Evolutionary conservation across 2,797 vertebrate species (phyloP), one percentile per base, ranked within the genome.

Genomic region (Syngnathus acus): DNA sequence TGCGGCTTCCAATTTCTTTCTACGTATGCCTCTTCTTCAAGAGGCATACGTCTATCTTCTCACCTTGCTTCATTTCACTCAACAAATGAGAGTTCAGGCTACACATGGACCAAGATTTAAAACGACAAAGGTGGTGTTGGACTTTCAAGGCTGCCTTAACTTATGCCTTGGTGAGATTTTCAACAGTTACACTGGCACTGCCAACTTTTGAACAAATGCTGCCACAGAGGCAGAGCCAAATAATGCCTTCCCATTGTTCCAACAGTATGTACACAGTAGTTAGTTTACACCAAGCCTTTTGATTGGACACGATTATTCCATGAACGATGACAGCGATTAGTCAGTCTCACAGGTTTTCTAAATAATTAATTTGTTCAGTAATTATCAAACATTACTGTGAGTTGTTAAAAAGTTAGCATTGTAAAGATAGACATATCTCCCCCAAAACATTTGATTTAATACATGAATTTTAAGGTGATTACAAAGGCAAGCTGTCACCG

Each of bases 171-270:
- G 67, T 67, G 71, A 68, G 72, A 68, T 68, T 72, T 77, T 82
- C 82, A 19, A 67, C 71, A 68, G 70, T 63, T 78, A 2, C n/a
- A 43, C 42, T 26, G n/a, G 40, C 40, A 45, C 11, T 45, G 42
- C 66, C 77, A 68, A 65, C 65, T 67, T 64, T 71, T 17, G 23
- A 39, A 71, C 79, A 82, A 82, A 78, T 81, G 82, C 67, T 71
- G 72, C 1, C 26, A 37, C 26, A 71, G 72, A 68, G 54, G 51
- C 66, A 3, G 37, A 11, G 65, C 60, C 68, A 62, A 72, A 72
- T 66, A 62, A 65, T 65, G 71, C 71, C 63, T 23, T 62, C 38
- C 62, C 59, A 68, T 64, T 74, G 70, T 74, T 68, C 68, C 14
- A 57, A 32, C 32, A 26, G 40, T 17, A 50, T 40, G 64, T 16